A percentile compares a stretch with the other conserved stretches of the same genome.
Conservation (phyloP, 2,113 vertebrate genomes). For the Corythaeola cristata region DNA sequence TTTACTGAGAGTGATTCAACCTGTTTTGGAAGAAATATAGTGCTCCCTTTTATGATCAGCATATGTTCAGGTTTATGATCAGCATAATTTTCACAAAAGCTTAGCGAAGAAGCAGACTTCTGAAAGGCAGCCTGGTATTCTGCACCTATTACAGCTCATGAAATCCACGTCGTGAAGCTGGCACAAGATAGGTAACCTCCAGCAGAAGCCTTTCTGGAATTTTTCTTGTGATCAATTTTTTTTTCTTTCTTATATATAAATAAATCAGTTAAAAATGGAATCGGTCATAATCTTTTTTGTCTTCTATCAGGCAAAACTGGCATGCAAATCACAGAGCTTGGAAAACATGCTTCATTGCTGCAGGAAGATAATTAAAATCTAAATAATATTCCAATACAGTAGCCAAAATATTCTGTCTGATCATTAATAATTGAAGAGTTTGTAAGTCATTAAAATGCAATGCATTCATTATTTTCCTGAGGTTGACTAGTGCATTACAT, state of each 20-base stretch:
- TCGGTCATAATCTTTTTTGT: not conserved
- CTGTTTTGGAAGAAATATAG: conserved; percentile 18
- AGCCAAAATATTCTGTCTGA: conserved; percentile 45
- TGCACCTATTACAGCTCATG: not conserved
- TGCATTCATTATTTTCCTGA: conserved; percentile 67
- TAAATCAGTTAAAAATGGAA: not conserved
- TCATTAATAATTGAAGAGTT: conserved; percentile 69
- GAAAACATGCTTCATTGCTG: not conserved
- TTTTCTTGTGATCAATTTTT: not conserved
- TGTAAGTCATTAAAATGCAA: conserved; percentile 71
- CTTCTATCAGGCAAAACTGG: not conserved
- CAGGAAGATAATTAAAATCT: conserved; percentile 57
- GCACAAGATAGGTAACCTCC: not conserved
- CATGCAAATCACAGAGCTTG: not conserved
- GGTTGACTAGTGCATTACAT: conserved; percentile 38
- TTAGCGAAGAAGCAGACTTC: not conserved
- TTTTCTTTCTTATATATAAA: not conserved
- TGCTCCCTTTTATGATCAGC: conserved; percentile 6
- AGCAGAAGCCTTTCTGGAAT: not conserved
- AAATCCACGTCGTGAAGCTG: not conserved
- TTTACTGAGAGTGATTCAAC: not conserved
- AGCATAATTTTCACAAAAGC: not conserved
- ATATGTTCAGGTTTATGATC: conserved; percentile 23
- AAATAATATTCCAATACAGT: conserved; percentile 63
- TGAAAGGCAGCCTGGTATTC: not conserved